These are phyloP conservation scores for Pygmarrhopalites habei DNA, from an alignment of 1,140 invertebrate genomes.

Conservation along the genomic window DNA sequence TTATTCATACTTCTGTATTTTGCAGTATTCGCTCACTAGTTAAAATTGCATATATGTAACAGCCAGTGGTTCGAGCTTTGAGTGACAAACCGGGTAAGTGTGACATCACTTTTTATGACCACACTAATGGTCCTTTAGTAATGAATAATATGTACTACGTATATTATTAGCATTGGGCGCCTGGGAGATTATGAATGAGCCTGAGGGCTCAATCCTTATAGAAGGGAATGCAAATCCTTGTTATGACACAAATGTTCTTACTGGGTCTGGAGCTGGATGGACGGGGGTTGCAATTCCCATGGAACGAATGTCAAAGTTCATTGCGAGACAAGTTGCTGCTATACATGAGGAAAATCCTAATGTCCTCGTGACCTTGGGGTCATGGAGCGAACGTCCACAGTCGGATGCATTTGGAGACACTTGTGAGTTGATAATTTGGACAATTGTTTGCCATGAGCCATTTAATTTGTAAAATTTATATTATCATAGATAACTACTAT, in stretches of 20 bases:
- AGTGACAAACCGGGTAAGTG: constrained; percentile 43
- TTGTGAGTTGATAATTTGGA: constrained; percentile 16
- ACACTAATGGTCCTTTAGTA: no score
- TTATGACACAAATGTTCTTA: constrained; percentile 42
- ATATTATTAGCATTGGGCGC: constrained; percentile 45
- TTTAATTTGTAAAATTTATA: background rate
- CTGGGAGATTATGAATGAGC: constrained; percentile 47
- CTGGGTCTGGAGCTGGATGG: constrained; percentile 44
- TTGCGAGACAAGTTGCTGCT: constrained; percentile 45
- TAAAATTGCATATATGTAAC: constrained; percentile 21
- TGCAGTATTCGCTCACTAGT: no score
- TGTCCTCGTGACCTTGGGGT: constrained; percentile 45
- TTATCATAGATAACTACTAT: constrained; percentile 42
- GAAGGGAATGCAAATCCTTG: constrained; percentile 42
- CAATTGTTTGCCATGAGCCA: no score
- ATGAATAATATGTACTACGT: no score
- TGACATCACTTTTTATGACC: no score
- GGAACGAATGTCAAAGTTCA: constrained; percentile 41
- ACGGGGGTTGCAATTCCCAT: constrained; percentile 31
- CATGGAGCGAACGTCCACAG: constrained; percentile 43
- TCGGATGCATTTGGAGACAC: constrained; percentile 42
- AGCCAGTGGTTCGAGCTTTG: constrained; percentile 41
- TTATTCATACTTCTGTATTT: background rate
- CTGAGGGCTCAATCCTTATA: constrained; percentile 44
- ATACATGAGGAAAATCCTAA: constrained; percentile 43